Evolutionary conservation across 2,113 vertebrate species (phyloP), one percentile per base, ranked within the genome.

Genomic region (Numida meleagris): DNA sequence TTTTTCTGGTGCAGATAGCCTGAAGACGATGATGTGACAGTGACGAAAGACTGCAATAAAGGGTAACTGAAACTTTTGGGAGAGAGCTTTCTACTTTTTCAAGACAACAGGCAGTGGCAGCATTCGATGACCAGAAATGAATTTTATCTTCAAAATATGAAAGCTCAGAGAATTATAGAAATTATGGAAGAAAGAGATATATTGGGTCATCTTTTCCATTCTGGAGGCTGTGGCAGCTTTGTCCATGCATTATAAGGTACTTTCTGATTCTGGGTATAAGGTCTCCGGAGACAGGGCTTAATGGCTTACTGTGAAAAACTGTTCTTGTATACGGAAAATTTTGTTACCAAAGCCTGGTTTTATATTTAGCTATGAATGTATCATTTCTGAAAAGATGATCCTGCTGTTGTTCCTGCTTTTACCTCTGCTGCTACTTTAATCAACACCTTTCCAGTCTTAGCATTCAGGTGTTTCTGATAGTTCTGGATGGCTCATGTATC

Each of bases 11-110:
- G 87, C n/a, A 95, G 90, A 92, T 93, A 96, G 88, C 80, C 88
- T 73, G 71, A 82, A 84, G 82, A 91, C 0, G 40, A 82, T 85
- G 90, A 77, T 87, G 58, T 82, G 86, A 93, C 82, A 94, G 53
- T 91, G 93, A 95, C 36, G 5, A 90, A 95, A 82, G 38, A 95
- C 65, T 78, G 88, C 72, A 95, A 96, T 92, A 95, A 95, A 96
- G 85, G 87, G 17, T 31, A 90, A 40, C 42, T 82, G 87, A 80
- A 96, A 78, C 89, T 97, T 97, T 94, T 95, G 82, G 57, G 82
- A 89, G 50, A 94, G 61, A 82, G 70, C 14, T 82, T 67, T 36
- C 58, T 90, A 53, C 61, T 95, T 96, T 80, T 65, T 82, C 81
- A 73, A 78, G 74, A 68, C 93, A 77, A 86, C 82, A 86, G 66